A percentile compares a stretch with the other conserved stretches of the same genome.
These are phyloP conservation scores for Pteropus alecto DNA, from an alignment of 2,113 vertebrate species.

Conservation along the genomic window DNA sequence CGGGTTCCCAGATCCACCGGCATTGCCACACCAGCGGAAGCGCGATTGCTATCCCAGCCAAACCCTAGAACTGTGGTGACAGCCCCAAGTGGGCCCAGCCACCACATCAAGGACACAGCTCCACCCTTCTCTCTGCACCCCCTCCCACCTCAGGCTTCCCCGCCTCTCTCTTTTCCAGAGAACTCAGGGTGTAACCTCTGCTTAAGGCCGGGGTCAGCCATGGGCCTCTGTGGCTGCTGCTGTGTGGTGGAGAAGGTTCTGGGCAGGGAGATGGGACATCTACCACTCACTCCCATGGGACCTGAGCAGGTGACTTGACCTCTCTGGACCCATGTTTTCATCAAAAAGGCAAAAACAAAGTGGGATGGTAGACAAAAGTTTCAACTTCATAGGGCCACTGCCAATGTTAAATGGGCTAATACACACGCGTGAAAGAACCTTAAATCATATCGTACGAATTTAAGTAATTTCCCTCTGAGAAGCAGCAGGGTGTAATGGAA, in stretches of 20 bases:
- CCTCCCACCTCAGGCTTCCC: slow-evolving; percentile 18
- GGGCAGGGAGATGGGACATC: background rate
- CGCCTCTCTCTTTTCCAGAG: background rate
- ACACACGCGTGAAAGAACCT: background rate
- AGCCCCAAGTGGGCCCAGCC: slow-evolving; percentile 10
- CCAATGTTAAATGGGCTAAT: background rate
- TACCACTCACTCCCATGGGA: background rate
- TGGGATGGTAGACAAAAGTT: background rate
- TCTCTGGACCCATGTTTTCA: background rate
- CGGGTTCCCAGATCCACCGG: background rate
- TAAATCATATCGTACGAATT: background rate
- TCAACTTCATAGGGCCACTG: background rate
- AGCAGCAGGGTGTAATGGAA: background rate
- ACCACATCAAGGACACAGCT: slow-evolving; percentile 67
- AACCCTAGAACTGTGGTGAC: slow-evolving; percentile 58
- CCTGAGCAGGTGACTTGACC: background rate
- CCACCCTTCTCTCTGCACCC: slow-evolving; percentile 18
- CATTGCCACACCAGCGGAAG: slow-evolving; percentile 64
- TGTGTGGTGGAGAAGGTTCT: slow-evolving; percentile 15
- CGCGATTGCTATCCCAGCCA: slow-evolving; percentile 44
- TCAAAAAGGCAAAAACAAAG: background rate
- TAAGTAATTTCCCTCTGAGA: background rate
- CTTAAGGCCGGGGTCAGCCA: background rate
- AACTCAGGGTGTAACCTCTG: background rate
- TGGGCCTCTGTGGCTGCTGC: background rate